Evolutionary conservation across 2,113 vertebrate species (phyloP).

Genomic region (Chroicocephalus ridibundus): DNA sequence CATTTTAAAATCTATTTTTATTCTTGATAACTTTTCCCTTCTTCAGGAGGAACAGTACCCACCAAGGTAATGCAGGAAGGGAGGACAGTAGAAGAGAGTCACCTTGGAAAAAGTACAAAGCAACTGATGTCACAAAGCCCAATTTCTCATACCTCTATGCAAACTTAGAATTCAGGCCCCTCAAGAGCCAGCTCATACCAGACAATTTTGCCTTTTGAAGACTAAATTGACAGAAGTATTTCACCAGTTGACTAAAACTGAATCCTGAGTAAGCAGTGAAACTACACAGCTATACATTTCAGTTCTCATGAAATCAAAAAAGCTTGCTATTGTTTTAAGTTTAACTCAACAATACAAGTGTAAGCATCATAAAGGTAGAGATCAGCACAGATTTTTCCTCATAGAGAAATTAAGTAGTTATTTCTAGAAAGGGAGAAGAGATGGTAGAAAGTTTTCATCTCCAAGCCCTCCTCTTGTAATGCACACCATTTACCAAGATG

Average conservation of each 20-base stretch:
- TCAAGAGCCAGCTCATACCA: not conserved
- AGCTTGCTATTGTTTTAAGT: not conserved
- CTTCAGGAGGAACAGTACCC: not conserved
- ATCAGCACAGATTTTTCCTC: not conserved
- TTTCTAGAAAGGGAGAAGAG: not conserved
- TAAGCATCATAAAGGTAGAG: not conserved
- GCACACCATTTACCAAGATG: not conserved
- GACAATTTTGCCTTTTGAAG: not conserved
- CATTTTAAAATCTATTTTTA: not conserved
- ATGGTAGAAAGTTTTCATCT: not conserved
- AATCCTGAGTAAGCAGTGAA: not conserved
- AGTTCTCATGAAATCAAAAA: not conserved
- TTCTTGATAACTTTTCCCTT: not conserved
- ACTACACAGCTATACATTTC: not conserved
- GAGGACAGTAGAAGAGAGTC: not conserved
- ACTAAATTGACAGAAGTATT: not conserved
- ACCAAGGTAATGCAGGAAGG: not conserved
- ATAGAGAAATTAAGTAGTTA: not conserved
- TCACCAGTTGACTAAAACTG: not conserved
- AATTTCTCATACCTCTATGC: not conserved
- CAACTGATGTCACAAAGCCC: not conserved
- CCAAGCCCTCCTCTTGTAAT: not conserved
- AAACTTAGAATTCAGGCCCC: not conserved
- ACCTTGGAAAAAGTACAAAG: not conserved
- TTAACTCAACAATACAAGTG: not conserved